phyloP scores from a whole-genome alignment of 2,113 vertebrate genomes.

The Balaeniceps rex region DNA sequence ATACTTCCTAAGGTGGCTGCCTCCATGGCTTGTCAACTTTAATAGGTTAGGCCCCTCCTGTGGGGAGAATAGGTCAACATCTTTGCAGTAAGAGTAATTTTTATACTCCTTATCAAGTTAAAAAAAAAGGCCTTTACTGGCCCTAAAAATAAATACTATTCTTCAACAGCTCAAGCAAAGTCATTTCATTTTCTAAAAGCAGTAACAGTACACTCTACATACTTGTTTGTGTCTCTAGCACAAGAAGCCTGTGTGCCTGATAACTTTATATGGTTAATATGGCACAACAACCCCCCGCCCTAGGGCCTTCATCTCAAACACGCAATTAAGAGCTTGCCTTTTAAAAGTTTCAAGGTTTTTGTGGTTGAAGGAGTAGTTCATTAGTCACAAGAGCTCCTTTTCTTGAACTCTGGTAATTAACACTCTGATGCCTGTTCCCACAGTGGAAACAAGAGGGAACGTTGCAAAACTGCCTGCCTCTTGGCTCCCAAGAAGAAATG shows the following conservation, averaged over 20 bases:
- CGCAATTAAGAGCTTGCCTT: background rate
- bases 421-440: constrained; percentile 53
- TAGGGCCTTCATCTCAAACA: background rate
- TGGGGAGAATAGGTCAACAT: background rate
- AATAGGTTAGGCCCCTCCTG: background rate
- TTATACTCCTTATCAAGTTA: background rate
- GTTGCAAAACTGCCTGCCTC: constrained; percentile 33
- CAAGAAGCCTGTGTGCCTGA: background rate
- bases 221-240: background rate
- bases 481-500: constrained; percentile 13
- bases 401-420: background rate
- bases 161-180: background rate
- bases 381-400: constrained; percentile 43
- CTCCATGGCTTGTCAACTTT: background rate
- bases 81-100: background rate
- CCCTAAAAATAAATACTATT: background rate
- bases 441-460: background rate
- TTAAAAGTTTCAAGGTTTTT: background rate
- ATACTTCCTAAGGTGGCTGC: background rate
- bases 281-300: background rate
- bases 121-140: background rate
- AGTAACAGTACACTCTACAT: background rate
- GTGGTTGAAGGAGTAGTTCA: background rate
- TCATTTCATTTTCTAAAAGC: background rate
- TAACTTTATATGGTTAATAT: background rate